A percentile compares a stretch with the other conserved stretches of the same genome.
Conservation (phyloP, 2,113 vertebrate genomes). For the Thymallus thymallus region DNA sequence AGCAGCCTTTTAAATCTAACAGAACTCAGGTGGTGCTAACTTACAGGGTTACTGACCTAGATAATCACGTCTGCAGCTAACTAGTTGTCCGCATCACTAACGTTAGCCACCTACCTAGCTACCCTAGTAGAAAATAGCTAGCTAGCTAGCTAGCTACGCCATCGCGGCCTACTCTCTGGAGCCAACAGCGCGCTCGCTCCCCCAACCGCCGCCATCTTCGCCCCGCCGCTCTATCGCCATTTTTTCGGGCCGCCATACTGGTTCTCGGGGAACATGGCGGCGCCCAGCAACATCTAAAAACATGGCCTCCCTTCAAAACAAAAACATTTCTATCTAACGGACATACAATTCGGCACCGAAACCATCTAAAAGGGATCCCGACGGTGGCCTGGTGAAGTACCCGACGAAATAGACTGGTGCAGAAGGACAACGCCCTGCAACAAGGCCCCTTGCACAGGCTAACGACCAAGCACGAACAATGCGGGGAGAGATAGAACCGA, state of each 20-base stretch:
- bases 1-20: too few species aligned
- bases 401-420: slow-evolving; percentile 65
- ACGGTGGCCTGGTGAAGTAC: slow-evolving; percentile 24
- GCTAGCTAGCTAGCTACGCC: neutral
- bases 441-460: slow-evolving; percentile 65
- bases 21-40: too few species aligned
- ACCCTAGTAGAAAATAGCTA: neutral
- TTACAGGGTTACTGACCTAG: too few species aligned
- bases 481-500: slow-evolving; percentile 17
- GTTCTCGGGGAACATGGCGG: slow-evolving; percentile 98
- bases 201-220: slow-evolving; percentile 81
- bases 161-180: slow-evolving; percentile 70
- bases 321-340: slow-evolving; percentile 71
- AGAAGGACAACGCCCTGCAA: slow-evolving; percentile 75
- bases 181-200: slow-evolving; percentile 55
- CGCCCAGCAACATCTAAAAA: slow-evolving; percentile 95
- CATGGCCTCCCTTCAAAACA: slow-evolving; percentile 99
- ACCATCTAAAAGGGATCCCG: slow-evolving; percentile 20
- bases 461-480: slow-evolving; percentile 30
- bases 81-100: neutral
- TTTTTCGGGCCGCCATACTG: slow-evolving; percentile 91
- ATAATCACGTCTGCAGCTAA: too few species aligned
- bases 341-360: slow-evolving; percentile 18
- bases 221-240: slow-evolving; percentile 72
- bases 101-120: neutral